phyloP scores from a whole-genome alignment of 1,140 invertebrate genomes.

The Drosophila paulistorum region DNA sequence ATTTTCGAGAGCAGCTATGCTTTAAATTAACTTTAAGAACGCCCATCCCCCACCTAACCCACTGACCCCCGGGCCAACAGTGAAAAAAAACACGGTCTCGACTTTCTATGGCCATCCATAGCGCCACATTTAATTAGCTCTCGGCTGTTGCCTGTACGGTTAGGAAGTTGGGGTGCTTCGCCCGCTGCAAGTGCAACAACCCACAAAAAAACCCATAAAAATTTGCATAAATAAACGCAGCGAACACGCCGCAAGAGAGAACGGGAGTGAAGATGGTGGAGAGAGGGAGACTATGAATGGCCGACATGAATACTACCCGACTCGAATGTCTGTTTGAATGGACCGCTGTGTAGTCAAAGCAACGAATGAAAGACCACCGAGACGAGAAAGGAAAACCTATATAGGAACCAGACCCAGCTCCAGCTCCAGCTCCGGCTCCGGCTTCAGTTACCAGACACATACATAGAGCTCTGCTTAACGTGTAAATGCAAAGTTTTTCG shows the following conservation, averaged over 20 bases:
- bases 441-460: constrained; percentile 8
- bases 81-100: constrained; percentile 8
- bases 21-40: constrained; percentile 76
- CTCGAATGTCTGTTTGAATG: constrained; percentile 67
- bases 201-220: constrained; percentile 43
- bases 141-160: constrained; percentile 23
- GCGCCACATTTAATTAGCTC: constrained; percentile 71
- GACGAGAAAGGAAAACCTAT: constrained; percentile 23
- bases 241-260: background rate
- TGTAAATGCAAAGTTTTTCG: constrained; percentile 77
- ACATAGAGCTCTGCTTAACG: background rate
- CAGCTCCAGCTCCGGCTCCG: background rate
- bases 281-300: constrained; percentile 50
- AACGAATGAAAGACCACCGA: constrained; percentile 30
- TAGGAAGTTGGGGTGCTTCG: constrained; percentile 37
- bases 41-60: constrained; percentile 37
- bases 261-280: background rate
- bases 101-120: constrained; percentile 62
- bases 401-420: background rate
- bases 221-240: constrained; percentile 65
- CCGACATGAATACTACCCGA: constrained; percentile 41
- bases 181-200: constrained; percentile 73
- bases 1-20: constrained; percentile 15
- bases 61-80: background rate
- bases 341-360: constrained; percentile 49